Percentiles rank a stretch among this genome's conserved stretches.
These are phyloP conservation scores for Notodonta ziczac DNA, from an alignment of 2,888 invertebrate genomes.

Conservation along the genomic window DNA sequence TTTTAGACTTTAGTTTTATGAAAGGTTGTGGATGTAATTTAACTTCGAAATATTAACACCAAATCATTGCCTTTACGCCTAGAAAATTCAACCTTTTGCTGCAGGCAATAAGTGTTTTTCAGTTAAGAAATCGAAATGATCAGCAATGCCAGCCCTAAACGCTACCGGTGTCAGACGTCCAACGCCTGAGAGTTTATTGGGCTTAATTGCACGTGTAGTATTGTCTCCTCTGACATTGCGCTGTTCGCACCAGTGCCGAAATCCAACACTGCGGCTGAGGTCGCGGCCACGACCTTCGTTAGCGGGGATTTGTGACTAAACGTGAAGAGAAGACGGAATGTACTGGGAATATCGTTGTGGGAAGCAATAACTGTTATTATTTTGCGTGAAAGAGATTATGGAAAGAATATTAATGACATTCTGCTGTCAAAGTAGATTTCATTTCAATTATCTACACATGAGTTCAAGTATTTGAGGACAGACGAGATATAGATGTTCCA, in stretches of 20 bases:
- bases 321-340: neutral
- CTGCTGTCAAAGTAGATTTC: no score
- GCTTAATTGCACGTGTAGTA: slow-evolving; percentile 7
- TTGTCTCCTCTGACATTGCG: slow-evolving; percentile 6
- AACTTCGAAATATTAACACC: no score
- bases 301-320: neutral
- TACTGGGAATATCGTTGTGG: neutral
- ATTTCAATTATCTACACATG: no score
- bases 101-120: no score
- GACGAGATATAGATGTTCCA: no score
- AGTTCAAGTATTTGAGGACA: no score
- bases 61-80: no score
- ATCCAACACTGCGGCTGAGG: slow-evolving; percentile 3
- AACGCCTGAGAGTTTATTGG: slow-evolving; percentile 4
- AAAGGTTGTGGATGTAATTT: no score
- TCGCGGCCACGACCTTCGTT: neutral
- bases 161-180: neutral
- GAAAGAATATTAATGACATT: neutral
- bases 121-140: no score
- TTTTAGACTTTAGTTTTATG: no score
- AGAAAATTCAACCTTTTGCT: neutral
- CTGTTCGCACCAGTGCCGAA: neutral
- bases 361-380: neutral
- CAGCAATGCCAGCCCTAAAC: neutral
- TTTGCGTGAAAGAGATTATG: neutral